Evolutionary conservation across 2,113 vertebrate genomes (phyloP).

Genomic region (Dasyornis broadbenti): DNA sequence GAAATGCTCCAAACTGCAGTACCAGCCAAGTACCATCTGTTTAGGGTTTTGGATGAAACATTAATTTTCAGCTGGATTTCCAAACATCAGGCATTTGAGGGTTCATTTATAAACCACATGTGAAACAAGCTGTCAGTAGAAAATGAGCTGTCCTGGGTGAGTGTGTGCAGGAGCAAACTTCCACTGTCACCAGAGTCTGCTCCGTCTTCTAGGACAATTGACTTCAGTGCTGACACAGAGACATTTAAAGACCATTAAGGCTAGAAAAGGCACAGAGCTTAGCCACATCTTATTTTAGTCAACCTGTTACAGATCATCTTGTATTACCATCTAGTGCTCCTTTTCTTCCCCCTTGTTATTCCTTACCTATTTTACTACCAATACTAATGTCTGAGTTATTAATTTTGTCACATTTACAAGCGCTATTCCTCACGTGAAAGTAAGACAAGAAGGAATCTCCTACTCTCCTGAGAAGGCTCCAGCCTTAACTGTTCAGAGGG

Average conservation of each 20-base stretch:
- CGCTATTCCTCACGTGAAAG: neutral
- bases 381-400: neutral
- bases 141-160: neutral
- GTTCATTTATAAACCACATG: neutral
- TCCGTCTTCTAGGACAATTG: neutral
- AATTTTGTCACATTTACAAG: neutral
- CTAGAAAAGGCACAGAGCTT: neutral
- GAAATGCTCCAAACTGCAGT: neutral
- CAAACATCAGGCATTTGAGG: neutral
- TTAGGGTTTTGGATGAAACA: neutral
- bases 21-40: conserved; percentile 18
- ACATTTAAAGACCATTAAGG: neutral
- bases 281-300: neutral
- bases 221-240: neutral
- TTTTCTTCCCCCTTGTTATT: neutral
- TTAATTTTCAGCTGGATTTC: neutral
- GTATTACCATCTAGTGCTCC: neutral
- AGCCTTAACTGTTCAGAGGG: neutral
- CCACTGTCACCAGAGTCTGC: neutral
- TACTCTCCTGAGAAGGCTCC: neutral
- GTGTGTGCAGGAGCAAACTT: neutral
- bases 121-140: neutral
- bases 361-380: neutral
- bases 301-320: neutral
- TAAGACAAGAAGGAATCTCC: neutral